Percentiles rank a stretch among this genome's conserved stretches.
Evolutionary conservation across 2,888 invertebrate species (phyloP).

Genomic region (Tolmerus cingulatus): DNA sequence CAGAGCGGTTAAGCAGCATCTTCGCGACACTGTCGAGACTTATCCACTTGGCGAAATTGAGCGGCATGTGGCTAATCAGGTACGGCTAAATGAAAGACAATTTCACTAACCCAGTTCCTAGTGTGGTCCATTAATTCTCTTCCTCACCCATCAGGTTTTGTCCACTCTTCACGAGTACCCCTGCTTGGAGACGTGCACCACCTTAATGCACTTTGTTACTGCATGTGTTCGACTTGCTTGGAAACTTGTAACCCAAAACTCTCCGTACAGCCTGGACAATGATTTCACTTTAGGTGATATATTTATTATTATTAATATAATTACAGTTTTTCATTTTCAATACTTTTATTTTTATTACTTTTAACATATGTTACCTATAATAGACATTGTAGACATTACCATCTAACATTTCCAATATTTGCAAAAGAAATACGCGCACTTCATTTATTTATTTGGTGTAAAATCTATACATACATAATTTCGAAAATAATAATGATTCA

Average conservation of each 20-base stretch:
- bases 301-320: not conserved
- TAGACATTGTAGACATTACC: not conserved
- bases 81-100: slow-evolving; percentile 50
- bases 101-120: slow-evolving; percentile 41
- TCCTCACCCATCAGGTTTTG: slow-evolving; percentile 70
- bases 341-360: not conserved
- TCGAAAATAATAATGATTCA: not conserved
- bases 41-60: slow-evolving; percentile 76
- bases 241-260: slow-evolving; percentile 80
- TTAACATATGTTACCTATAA: not conserved
- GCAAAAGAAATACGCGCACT: not conserved
- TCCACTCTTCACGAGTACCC: slow-evolving; percentile 94
- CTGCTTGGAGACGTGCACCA: slow-evolving; percentile 79
- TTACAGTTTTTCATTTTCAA: not conserved
- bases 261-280: slow-evolving; percentile 72
- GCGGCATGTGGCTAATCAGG: slow-evolving; percentile 72
- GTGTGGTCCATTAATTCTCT: not conserved
- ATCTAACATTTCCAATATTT: not conserved
- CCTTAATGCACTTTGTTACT: slow-evolving; percentile 80
- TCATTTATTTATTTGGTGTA: not conserved
- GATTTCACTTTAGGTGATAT: slow-evolving; percentile 73
- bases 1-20: slow-evolving; percentile 70
- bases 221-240: slow-evolving; percentile 88
- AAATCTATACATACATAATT: no score
- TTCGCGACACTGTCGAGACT: slow-evolving; percentile 74